Evolutionary conservation across 2,888 invertebrate species (phyloP), one percentile per base, ranked within the genome.

Genomic region (Melinopterus prodromus): DNA sequence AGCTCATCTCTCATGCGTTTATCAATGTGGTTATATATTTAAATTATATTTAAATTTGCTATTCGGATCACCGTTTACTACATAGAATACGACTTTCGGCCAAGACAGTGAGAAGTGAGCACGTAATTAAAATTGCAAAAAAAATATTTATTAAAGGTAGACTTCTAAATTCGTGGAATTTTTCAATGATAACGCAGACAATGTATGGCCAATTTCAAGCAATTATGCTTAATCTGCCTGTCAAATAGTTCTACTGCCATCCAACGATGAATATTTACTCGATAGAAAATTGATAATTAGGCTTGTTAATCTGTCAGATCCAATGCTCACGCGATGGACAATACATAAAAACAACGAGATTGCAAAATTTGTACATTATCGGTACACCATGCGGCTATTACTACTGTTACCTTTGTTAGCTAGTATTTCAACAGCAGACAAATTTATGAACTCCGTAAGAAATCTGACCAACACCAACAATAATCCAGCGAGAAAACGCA

Each of bases 371-470:
- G 0, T 74, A 36, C 12, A 74, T 74, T 74, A 16, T 16, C 26
- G 26, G 7, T 71, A 9, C 15, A 71, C 7, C 71, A 71, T 71
- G 71, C 15, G 26, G 15, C 14, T n/a, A 71, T n/a, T 71, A 71
- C 15, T n/a, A 71, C 1, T 26, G 7, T 9, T 71, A 16, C 26
- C 14, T 71, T 71, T 74, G 6, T 12, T 74, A 12, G 36, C 74
- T 35, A 35, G 6, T 15, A 26, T 26, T 1, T 9, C 26, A 77
- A n/a, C 26, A 9, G 7, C 70, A 15, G 80, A 80, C 71, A 70
- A 77, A 16, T 80, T 80, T 37, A 78, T 79, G 75, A 70, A 37
- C 9, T 38, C 79, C 16, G 79, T 79, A 26, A 53, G 69, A 72
- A 81, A 81, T 70, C 14, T 77, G 16, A 79, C 79, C 0, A 78